A percentile compares a stretch with the other conserved stretches of the same genome.
Conservation (phyloP, 30 jellyfish, hydroid and myxozoan species). For the Catostylus mosaicus region DNA sequence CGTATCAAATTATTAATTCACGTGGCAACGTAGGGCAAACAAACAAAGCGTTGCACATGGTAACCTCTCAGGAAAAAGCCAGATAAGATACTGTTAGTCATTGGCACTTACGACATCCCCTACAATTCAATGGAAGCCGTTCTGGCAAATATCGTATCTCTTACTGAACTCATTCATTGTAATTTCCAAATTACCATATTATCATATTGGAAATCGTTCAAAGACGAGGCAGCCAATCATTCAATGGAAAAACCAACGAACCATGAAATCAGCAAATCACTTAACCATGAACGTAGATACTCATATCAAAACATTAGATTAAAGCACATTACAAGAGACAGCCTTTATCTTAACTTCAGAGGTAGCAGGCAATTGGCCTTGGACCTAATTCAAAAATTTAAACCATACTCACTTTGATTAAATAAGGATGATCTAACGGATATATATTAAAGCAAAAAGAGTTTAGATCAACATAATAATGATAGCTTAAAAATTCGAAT, state of each 20-base stretch:
- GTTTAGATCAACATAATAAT: not conserved
- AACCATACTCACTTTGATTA: not conserved
- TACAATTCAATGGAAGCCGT: too few relatives aligned
- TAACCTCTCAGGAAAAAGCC: too few relatives aligned
- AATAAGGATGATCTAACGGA: too few relatives aligned
- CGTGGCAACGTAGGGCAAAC: too few relatives aligned
- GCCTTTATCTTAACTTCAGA: not conserved
- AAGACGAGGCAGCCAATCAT: too few relatives aligned
- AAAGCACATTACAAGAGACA: not conserved
- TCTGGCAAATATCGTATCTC: too few relatives aligned
- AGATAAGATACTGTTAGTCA: too few relatives aligned
- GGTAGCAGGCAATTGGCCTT: conserved; percentile 11
- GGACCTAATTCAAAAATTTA: not conserved
- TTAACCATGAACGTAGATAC: conserved; percentile 13
- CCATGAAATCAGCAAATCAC: not conserved
- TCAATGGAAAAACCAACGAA: not conserved
- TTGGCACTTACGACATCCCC: too few relatives aligned
- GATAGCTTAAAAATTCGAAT: not conserved
- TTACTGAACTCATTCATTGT: not conserved
- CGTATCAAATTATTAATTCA: too few relatives aligned
- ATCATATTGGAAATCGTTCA: not conserved
- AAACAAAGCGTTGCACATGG: too few relatives aligned
- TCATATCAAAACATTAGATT: conserved; percentile 1
- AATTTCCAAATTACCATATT: conserved; percentile 4
- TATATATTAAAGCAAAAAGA: not conserved